These are phyloP conservation scores for Cynocephalus volans DNA, from an alignment of 2,113 vertebrate species.

Conservation along the genomic window DNA sequence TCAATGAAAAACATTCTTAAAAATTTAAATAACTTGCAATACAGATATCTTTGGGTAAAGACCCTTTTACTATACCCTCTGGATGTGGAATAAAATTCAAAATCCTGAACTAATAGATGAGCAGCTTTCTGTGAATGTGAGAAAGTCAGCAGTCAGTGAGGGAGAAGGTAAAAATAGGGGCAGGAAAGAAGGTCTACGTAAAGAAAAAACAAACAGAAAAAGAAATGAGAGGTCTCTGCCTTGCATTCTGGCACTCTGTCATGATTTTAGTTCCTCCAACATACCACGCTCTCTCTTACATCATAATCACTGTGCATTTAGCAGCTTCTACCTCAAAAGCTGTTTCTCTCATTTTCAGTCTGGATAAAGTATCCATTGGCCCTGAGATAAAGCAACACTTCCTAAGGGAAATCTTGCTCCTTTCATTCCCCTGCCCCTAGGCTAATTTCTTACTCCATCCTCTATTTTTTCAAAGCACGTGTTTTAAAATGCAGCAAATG, in stretches of 20 bases:
- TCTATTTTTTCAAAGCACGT: background rate
- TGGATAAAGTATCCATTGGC: too few species aligned
- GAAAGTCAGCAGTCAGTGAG: background rate
- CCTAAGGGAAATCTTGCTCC: background rate
- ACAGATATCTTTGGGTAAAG: background rate
- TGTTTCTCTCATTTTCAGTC: background rate
- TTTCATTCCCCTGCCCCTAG: background rate
- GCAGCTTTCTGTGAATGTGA: background rate
- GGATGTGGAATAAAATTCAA: background rate
- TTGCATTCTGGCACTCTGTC: background rate
- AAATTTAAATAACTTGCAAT: background rate
- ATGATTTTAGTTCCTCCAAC: background rate
- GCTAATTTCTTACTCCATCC: background rate
- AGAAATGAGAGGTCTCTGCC: too few species aligned
- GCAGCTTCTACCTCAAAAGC: background rate
- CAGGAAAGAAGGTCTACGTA: background rate
- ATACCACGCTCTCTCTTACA: background rate
- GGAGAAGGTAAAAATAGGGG: background rate
- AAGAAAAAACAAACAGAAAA: background rate
- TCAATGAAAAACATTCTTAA: background rate
- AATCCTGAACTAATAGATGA: background rate
- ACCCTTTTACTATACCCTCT: background rate
- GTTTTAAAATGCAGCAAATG: background rate
- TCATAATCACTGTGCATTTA: background rate
- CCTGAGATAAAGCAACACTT: background rate